phyloP scores from a whole-genome alignment of 37 sponge, comb jelly and placozoan species.

The Beroe forskalii region DNA sequence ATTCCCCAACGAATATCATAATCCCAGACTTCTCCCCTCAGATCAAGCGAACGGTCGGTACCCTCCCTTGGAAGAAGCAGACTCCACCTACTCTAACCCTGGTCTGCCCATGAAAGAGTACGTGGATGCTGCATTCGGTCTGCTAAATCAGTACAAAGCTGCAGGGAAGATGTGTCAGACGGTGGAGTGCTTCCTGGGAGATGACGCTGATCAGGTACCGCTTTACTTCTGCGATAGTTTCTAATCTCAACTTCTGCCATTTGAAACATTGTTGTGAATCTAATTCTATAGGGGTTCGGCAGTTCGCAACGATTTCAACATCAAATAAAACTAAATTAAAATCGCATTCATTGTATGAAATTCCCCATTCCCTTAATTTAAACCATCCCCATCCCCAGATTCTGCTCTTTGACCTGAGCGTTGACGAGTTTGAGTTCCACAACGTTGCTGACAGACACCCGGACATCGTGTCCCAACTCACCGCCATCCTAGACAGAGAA shows the following conservation, averaged over 20 bases:
- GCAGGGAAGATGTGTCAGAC: neutral
- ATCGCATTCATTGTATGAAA: no score
- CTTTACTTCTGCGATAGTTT: no score
- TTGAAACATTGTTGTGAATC: no score
- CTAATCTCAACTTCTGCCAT: no score
- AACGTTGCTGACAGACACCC: conserved; percentile 30
- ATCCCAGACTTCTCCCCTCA: no score
- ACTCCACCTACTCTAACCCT: neutral
- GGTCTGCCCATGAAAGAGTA: conserved; percentile 1
- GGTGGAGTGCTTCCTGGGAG: conserved; percentile 31
- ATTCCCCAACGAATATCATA: no score
- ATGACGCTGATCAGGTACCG: no score
- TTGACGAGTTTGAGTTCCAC: conserved; percentile 32
- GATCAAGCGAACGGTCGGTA: neutral
- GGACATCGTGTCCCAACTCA: neutral
- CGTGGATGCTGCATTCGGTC: neutral
- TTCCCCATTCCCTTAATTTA: no score
- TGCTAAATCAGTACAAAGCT: neutral
- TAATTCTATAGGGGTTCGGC: no score
- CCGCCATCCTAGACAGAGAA: conserved; percentile 11
- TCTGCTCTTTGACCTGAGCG: conserved; percentile 39
- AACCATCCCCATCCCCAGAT: conserved; percentile 1
- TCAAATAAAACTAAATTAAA: no score
- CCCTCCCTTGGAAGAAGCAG: neutral
- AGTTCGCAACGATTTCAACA: no score